Evolutionary conservation across 1,140 invertebrate species (phyloP), one percentile per base, ranked within the genome.

Genomic region (Pachypsylla venusta): DNA sequence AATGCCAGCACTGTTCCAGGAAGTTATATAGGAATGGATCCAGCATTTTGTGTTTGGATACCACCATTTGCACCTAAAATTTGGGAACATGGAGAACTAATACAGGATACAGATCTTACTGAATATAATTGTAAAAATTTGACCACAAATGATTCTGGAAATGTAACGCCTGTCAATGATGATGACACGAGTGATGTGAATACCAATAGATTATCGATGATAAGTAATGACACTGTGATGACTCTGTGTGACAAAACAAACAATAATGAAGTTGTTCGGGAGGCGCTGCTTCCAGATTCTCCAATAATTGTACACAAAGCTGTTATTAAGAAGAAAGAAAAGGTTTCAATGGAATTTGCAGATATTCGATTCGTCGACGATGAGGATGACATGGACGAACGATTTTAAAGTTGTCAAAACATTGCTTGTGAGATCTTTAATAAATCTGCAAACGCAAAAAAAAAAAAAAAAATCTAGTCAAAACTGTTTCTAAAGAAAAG

Each of bases 1-100:
- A 79, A 79, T 70, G 79, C 84, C 57, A 83, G 83, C 53, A 83
- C 85, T 2, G 84, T 81, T n/a, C 87, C 87, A 1, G 88, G 87
- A 19, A 84, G 81, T 0, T 86, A 86, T 65, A 71, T 88, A 57
- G 85, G 85, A 2, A 89, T 90, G 85, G 88, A 90, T 71, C 87
- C 88, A 1, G 85, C 86, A 0, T 87, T 87, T 68, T 73, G 89
- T 53, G 81, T 90, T 0, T 91, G 87, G 86, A 88, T 89, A 55
- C 87, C 88, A 22, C 86, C 87, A 0, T 74, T 86, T 4, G 80
- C 67, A 27, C 71, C 67, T 3, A 71, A 65, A 7, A 28, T 57
- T 12, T 65, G 63, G 62, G 56, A 56, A 39, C 54, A 7, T 22
- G 39, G 1, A 16, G 13, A 48, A 19, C 10, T 10, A 22, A 40